A percentile compares a stretch with the other conserved stretches of the same genome.
These are phyloP conservation scores for Zaprionus africanus DNA, from an alignment of 1,140 invertebrate genomes.

Conservation along the genomic window DNA sequence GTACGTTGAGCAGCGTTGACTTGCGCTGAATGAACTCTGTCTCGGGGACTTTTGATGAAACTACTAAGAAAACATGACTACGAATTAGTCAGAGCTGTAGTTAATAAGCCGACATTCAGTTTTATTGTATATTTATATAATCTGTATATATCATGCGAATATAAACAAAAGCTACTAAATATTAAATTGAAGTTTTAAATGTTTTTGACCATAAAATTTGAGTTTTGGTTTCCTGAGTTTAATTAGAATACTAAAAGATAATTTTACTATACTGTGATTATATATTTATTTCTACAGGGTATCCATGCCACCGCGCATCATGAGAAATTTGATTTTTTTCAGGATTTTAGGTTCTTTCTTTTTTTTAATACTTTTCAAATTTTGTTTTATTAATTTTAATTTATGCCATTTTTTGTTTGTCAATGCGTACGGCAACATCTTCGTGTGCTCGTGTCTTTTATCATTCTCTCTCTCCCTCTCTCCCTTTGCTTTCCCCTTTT, in stretches of 20 bases:
- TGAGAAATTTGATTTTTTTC: not conserved
- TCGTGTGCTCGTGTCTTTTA: constrained; percentile 14
- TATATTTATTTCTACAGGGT: not conserved
- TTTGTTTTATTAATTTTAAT: constrained; percentile 72
- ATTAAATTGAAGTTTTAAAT: too few species aligned
- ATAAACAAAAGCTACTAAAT: too few species aligned
- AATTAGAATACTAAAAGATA: too few species aligned
- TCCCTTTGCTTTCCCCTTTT: not conserved
- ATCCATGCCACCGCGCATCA: not conserved
- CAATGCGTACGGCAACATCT: constrained; percentile 48
- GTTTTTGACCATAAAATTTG: too few species aligned
- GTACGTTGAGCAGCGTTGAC: not conserved
- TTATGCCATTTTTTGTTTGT: constrained; percentile 79
- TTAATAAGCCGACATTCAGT: too few species aligned
- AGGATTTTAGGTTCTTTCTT: constrained; percentile 3
- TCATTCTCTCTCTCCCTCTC: constrained; percentile 7
- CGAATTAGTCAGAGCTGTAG: too few species aligned
- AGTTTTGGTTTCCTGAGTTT: too few species aligned
- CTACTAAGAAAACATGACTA: not conserved
- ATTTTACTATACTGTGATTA: too few species aligned
- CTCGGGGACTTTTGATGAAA: not conserved
- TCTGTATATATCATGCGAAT: too few species aligned
- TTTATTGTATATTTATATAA: too few species aligned
- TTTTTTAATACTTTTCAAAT: constrained; percentile 36
- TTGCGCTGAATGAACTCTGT: not conserved